Percentiles rank a stretch among this genome's conserved stretches.
phyloP scores from a whole-genome alignment of 1,140 invertebrate genomes.

The Rhyzopertha dominica region DNA sequence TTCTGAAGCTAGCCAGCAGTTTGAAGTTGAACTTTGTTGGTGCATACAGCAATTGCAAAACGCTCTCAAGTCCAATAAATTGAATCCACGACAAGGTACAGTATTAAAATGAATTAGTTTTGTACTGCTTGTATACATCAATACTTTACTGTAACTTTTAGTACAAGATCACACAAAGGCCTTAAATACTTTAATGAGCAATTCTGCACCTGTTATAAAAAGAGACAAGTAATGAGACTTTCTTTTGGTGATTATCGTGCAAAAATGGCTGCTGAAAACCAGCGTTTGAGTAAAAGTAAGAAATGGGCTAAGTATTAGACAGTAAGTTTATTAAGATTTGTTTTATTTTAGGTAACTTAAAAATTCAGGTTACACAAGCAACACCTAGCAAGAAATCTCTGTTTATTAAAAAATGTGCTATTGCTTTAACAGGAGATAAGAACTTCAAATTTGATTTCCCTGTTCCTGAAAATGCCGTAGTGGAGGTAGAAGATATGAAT shows the following conservation, averaged over 20 bases:
- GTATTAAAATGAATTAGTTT: constrained; percentile 19
- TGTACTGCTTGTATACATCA: constrained; percentile 9
- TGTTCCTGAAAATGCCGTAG: constrained; percentile 14
- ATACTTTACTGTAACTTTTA: constrained; percentile 46
- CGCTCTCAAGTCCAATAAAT: constrained; percentile 53
- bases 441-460: constrained; percentile 48
- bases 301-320: constrained; percentile 10
- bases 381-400: constrained; percentile 49
- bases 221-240: constrained; percentile 67
- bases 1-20: too few relatives aligned
- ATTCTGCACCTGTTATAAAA: constrained; percentile 61
- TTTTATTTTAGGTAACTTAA: constrained; percentile 30
- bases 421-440: constrained; percentile 33
- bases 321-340: constrained; percentile 15
- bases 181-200: constrained; percentile 61
- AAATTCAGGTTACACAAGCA: constrained; percentile 44
- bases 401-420: constrained; percentile 52
- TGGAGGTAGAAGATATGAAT: constrained; percentile 10
- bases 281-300: constrained; percentile 52
- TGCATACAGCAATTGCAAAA: constrained; percentile 66
- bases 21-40: constrained; percentile 70
- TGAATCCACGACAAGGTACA: constrained; percentile 59
- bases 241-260: constrained; percentile 68
- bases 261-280: constrained; percentile 69
- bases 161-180: constrained; percentile 58